phyloP scores from a whole-genome alignment of 1,140 invertebrate species.

The Calephelis virginiensis region DNA sequence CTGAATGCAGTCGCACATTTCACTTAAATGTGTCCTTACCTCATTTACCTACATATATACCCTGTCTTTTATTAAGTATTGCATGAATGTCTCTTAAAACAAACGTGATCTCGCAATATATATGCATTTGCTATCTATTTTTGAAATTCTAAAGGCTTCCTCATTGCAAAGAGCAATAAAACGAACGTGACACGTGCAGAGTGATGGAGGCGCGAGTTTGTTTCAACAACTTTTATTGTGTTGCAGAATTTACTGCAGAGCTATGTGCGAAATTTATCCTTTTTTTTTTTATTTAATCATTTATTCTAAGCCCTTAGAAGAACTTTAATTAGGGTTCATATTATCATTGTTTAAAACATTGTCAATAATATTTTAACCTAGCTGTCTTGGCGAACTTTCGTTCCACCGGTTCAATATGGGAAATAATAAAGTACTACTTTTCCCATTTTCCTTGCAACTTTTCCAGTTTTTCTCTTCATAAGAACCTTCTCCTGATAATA shows the following conservation, averaged over 20 bases:
- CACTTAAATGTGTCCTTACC: too few relatives aligned
- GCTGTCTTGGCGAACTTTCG: too few relatives aligned
- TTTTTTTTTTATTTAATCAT: slow-evolving; percentile 4
- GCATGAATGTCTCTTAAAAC: not conserved
- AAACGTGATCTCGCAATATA: not conserved
- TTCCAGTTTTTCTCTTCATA: too few relatives aligned
- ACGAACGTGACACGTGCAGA: slow-evolving; percentile 14
- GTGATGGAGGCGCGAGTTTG: slow-evolving; percentile 15
- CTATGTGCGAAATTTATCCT: slow-evolving; percentile 4
- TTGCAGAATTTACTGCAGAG: slow-evolving; percentile 6
- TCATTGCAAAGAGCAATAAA: slow-evolving; percentile 8
- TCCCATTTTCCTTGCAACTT: too few relatives aligned
- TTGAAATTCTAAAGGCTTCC: slow-evolving; percentile 1
- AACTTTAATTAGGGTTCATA: not conserved
- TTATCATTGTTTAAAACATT: too few relatives aligned
- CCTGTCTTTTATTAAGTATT: not conserved
- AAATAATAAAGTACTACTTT: too few relatives aligned
- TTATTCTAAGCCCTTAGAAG: not conserved
- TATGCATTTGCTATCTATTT: slow-evolving; percentile 10
- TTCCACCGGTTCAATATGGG: too few relatives aligned
- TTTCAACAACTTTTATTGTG: slow-evolving; percentile 17
- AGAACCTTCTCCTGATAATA: too few relatives aligned
- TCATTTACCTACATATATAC: too few relatives aligned
- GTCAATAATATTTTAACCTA: too few relatives aligned
- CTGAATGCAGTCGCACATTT: too few relatives aligned